Conservation (phyloP, 2,797 vertebrate genomes). For the Pteronotus mesoamericanus region DNA sequence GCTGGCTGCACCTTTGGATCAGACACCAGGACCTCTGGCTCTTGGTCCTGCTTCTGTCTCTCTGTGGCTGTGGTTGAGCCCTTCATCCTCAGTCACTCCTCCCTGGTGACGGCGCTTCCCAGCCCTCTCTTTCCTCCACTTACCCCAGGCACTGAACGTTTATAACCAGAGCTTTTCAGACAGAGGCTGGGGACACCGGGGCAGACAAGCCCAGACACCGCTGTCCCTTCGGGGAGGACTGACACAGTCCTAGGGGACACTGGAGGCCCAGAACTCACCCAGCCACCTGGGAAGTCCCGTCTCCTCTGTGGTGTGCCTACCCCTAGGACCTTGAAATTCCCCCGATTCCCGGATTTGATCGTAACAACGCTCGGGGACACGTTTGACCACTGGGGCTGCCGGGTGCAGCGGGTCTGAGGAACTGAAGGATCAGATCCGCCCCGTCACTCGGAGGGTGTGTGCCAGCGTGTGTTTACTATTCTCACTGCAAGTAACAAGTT, state of each 20-base stretch:
- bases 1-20: neutral
- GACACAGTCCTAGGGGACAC: neutral
- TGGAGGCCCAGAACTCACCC: neutral
- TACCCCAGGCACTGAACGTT: accelerated
- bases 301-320: accelerated
- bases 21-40: accelerated
- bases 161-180: neutral
- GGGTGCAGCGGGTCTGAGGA: neutral
- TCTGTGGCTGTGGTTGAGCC: neutral
- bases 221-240: neutral
- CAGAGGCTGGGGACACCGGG: neutral
- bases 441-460: neutral
- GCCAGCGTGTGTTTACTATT: neutral
- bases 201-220: too few species aligned
- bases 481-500: constrained; percentile 51
- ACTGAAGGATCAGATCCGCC: neutral
- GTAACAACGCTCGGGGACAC: neutral
- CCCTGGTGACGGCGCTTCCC: accelerated
- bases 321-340: neutral
- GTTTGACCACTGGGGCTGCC: neutral
- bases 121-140: neutral
- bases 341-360: neutral
- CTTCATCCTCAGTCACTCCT: too few species aligned
- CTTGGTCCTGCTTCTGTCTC: neutral
- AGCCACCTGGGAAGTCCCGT: accelerated